These are phyloP conservation scores for Dreissena rostriformis DNA, from an alignment of 1,140 invertebrate species.

Conservation along the genomic window DNA sequence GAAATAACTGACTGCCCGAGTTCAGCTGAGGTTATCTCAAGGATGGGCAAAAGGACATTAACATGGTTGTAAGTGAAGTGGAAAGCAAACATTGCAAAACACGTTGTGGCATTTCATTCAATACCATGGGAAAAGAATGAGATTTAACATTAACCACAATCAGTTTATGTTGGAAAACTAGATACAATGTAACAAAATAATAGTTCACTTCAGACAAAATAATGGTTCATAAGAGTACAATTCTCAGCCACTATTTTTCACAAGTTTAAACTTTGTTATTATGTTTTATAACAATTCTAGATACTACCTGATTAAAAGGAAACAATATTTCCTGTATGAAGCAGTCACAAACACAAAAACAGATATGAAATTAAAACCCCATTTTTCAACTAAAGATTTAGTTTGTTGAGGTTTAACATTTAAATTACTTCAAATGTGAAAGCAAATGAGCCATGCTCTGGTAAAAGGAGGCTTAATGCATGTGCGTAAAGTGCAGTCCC, in stretches of 20 bases:
- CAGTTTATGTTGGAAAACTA: not conserved
- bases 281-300: no score
- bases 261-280: not conserved
- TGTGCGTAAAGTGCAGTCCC: no score
- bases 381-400: no score
- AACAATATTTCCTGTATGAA: no score
- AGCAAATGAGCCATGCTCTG: no score
- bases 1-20: not conserved
- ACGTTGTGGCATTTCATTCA: not conserved
- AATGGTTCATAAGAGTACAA: not conserved
- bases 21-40: not conserved
- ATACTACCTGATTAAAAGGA: no score
- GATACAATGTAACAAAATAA: not conserved
- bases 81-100: not conserved
- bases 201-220: not conserved
- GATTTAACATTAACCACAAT: not conserved
- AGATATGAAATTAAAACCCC: no score
- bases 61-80: not conserved
- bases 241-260: not conserved
- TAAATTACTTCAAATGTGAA: no score
- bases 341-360: no score
- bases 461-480: no score
- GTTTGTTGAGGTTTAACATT: no score
- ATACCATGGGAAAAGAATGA: not conserved
- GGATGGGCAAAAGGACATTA: not conserved